Percentiles rank a stretch among this genome's conserved stretches.
Conservation (phyloP, 2,113 vertebrate genomes). For the Gambusia holbrooki region DNA sequence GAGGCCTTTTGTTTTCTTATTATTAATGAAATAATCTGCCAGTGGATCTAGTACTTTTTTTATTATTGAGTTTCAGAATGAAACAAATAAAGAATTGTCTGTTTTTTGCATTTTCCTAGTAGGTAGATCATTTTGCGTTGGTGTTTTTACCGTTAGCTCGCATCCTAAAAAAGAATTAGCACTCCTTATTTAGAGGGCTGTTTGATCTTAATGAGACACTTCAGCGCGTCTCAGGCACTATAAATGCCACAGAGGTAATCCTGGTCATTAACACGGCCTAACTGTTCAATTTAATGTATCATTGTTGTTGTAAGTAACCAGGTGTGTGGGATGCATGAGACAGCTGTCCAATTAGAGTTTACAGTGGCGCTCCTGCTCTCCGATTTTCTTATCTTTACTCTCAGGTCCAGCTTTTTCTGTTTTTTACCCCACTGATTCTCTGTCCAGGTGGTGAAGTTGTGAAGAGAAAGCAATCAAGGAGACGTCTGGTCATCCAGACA, state of each 20-base stretch:
- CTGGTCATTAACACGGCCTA: slow-evolving; percentile 22
- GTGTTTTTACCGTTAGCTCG: too few relatives aligned
- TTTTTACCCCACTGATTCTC: slow-evolving; percentile 20
- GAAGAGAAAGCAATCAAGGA: slow-evolving; percentile 86
- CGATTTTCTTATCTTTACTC: slow-evolving; percentile 33
- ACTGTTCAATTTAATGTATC: slow-evolving; percentile 39
- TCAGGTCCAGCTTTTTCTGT: not conserved
- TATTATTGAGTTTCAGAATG: too few relatives aligned
- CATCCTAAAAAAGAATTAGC: too few relatives aligned
- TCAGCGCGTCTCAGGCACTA: slow-evolving; percentile 17
- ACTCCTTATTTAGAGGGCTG: slow-evolving; percentile 11
- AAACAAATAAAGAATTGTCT: too few relatives aligned
- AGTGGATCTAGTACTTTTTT: too few relatives aligned
- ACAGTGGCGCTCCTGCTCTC: not conserved
- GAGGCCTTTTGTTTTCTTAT: too few relatives aligned
- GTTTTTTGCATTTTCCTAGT: too few relatives aligned
- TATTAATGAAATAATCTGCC: too few relatives aligned
- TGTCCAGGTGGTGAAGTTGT: slow-evolving; percentile 76
- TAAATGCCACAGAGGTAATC: slow-evolving; percentile 44
- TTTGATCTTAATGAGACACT: slow-evolving; percentile 49
- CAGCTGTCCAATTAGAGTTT: slow-evolving; percentile 37
- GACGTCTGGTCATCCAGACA: slow-evolving; percentile 88
- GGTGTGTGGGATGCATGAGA: not conserved
- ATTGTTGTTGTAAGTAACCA: slow-evolving; percentile 33
- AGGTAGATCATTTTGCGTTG: too few relatives aligned